Evolutionary conservation across 2,888 invertebrate genomes (phyloP).

Genomic region (Junonia oenone): DNA sequence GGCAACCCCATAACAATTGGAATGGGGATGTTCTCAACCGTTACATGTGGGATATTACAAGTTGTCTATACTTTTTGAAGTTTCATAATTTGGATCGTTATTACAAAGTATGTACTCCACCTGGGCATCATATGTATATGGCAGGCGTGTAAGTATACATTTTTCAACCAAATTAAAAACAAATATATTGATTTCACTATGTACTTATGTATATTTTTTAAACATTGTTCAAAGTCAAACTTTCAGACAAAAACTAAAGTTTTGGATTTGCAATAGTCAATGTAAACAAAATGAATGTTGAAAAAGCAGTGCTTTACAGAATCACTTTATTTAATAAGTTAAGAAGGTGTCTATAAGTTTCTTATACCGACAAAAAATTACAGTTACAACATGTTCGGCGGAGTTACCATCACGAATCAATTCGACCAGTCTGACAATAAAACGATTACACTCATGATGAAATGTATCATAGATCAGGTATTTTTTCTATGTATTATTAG

Average conservation of each 20-base stretch:
- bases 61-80: slow-evolving; percentile 81
- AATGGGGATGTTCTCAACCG: slow-evolving; percentile 64
- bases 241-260: too few species aligned
- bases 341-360: too few species aligned
- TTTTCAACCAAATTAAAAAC: too few species aligned
- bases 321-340: too few species aligned
- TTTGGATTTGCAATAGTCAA: too few species aligned
- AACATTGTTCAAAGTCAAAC: too few species aligned
- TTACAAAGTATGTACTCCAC: slow-evolving; percentile 81
- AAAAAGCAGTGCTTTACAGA: too few species aligned
- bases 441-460: slow-evolving; percentile 79
- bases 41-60: slow-evolving; percentile 83
- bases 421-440: slow-evolving; percentile 74
- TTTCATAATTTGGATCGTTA: slow-evolving; percentile 79
- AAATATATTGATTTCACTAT: too few species aligned
- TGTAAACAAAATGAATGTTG: too few species aligned
- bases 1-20: slow-evolving; percentile 41
- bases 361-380: too few species aligned
- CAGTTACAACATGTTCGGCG: slow-evolving; percentile 82
- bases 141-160: slow-evolving; percentile 77
- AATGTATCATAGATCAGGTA: slow-evolving; percentile 76
- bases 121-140: slow-evolving; percentile 82
- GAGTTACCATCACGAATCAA: slow-evolving; percentile 71
- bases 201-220: too few species aligned
- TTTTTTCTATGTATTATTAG: too few species aligned